Conservation (phyloP, 2,113 vertebrate species). For the Labrus mixtus region DNA sequence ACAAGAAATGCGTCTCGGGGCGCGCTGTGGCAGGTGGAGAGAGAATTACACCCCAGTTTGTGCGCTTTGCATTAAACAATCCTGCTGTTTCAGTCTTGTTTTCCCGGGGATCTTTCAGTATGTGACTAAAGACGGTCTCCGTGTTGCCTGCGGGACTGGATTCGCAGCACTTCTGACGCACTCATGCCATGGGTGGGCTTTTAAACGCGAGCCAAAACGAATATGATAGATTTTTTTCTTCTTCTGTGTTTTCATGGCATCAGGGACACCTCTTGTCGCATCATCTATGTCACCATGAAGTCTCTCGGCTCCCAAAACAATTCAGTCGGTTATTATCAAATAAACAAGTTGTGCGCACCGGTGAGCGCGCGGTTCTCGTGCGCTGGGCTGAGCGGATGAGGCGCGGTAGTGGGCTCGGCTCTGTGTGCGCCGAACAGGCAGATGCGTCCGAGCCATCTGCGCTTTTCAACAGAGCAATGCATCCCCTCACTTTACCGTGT, state of each 20-base stretch:
- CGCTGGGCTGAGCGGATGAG: constrained; percentile 2
- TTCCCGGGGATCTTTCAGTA: neutral
- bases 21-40: neutral
- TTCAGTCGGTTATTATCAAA: constrained; percentile 18
- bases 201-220: neutral
- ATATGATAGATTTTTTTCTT: neutral
- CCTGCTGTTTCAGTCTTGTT: neutral
- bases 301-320: constrained; percentile 6
- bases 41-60: too few relatives aligned
- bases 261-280: neutral
- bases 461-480: neutral
- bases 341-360: constrained; percentile 42
- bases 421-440: neutral
- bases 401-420: neutral
- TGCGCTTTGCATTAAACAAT: neutral
- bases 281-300: neutral
- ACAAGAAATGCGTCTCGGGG: neutral
- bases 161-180: constrained; percentile 56
- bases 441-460: neutral
- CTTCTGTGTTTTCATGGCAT: neutral
- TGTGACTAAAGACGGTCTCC: neutral
- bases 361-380: constrained; percentile 19
- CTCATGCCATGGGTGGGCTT: constrained; percentile 35
- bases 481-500: neutral
- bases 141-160: constrained; percentile 8